Percentiles rank a stretch among this genome's conserved stretches.
These are phyloP conservation scores for Pangasius sanitwongsei DNA, from an alignment of 2,797 vertebrate species.

Conservation along the genomic window DNA sequence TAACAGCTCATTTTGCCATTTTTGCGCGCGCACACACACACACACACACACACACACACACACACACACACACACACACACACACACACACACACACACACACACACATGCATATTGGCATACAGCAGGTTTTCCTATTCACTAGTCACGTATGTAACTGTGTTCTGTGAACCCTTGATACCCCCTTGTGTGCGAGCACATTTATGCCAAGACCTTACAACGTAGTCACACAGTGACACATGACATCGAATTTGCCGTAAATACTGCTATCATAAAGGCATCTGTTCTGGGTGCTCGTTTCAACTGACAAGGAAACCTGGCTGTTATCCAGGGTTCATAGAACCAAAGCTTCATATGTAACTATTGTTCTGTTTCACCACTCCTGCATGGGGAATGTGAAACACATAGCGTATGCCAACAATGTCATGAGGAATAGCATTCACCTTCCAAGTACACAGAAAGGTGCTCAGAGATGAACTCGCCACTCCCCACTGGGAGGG, in stretches of 20 bases:
- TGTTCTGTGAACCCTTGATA: background rate
- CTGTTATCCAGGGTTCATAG: background rate
- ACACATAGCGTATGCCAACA: background rate
- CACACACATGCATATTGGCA: background rate
- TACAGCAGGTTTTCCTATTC: background rate
- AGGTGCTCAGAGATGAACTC: background rate
- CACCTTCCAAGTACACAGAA: background rate
- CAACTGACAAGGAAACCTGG: background rate
- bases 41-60: too few relatives aligned
- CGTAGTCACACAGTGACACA: background rate
- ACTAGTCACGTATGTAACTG: background rate
- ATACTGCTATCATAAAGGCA: background rate
- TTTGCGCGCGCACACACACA: accelerated
- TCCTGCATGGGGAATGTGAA: background rate
- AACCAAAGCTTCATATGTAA: conserved; percentile 1
- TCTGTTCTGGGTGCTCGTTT: background rate
- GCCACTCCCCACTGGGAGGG: background rate
- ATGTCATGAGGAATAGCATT: background rate
- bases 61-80: too few relatives aligned
- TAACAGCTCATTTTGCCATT: background rate
- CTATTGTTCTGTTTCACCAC: conserved; percentile 1
- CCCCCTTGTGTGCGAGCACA: background rate
- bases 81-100: too few relatives aligned
- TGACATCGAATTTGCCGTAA: conserved; percentile 9
- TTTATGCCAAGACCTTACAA: background rate